phyloP scores from a whole-genome alignment of 2,113 vertebrate species.

The Sinocyclocheilus rhinocerous region DNA sequence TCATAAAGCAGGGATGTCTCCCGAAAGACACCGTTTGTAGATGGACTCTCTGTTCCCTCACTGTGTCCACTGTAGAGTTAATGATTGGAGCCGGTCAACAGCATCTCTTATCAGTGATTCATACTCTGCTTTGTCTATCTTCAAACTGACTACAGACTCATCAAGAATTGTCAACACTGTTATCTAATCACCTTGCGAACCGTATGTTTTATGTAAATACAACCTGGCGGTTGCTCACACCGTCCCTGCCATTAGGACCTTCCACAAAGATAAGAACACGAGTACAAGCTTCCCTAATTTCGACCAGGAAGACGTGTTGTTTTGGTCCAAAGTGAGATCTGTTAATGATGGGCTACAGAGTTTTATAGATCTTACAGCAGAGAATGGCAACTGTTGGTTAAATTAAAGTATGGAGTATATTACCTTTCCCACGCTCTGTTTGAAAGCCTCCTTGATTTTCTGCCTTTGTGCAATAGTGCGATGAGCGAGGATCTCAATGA shows the following conservation, averaged over 20 bases:
- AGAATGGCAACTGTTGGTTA: background rate
- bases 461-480: conserved; percentile 86
- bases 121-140: background rate
- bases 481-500: conserved; percentile 78
- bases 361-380: too few relatives aligned
- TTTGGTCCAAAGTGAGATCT: background rate
- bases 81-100: conserved; percentile 1
- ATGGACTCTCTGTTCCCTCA: background rate
- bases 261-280: background rate
- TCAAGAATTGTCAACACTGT: background rate
- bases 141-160: background rate
- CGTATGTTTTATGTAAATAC: conserved; percentile 9
- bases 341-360: background rate
- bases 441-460: conserved; percentile 87
- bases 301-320: too few relatives aligned
- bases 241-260: background rate
- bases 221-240: background rate
- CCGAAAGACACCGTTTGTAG: background rate
- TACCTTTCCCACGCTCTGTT: conserved; percentile 88
- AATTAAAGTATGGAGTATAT: conserved; percentile 5
- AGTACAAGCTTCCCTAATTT: conserved; percentile 4
- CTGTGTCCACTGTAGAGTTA: conserved; percentile 1
- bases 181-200: conserved; percentile 24
- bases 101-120: conserved; percentile 21
- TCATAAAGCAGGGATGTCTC: conserved; percentile 6